Conservation (phyloP, 2,797 vertebrate species). For the Thunnus albacares region DNA sequence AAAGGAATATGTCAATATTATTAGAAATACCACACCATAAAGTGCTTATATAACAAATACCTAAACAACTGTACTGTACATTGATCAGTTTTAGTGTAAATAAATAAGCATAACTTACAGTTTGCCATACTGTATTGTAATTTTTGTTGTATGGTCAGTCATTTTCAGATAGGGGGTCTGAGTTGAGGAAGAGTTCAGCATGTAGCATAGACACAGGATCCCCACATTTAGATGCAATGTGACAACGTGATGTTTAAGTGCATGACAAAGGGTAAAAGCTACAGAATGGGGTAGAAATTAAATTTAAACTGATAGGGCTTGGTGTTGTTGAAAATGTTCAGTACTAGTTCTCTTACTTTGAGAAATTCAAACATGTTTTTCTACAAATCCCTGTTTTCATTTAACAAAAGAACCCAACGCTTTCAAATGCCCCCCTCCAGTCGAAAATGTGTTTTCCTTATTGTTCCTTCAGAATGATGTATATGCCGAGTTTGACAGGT, state of each 20-base stretch:
- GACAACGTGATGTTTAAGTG: background rate
- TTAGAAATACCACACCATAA: constrained; percentile 77
- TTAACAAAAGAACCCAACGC: background rate
- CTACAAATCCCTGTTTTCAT: background rate
- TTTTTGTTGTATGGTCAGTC: constrained; percentile 47
- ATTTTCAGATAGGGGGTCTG: background rate
- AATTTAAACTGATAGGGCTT: background rate
- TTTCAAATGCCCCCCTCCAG: background rate
- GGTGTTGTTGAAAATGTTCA: background rate
- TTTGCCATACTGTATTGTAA: constrained; percentile 40
- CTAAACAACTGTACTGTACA: constrained; percentile 74
- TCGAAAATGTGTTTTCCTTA: background rate
- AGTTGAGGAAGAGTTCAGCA: background rate
- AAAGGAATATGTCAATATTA: constrained; percentile 51
- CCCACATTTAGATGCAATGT: background rate
- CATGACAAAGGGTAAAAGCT: background rate
- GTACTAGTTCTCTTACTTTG: background rate
- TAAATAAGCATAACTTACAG: constrained; percentile 77
- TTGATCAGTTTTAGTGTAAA: constrained; percentile 79
- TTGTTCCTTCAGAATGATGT: too few species aligned
- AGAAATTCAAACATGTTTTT: background rate
- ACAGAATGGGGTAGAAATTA: background rate
- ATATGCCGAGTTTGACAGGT: background rate
- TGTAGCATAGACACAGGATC: background rate
- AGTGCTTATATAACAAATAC: constrained; percentile 78